Conservation (phyloP, 2,113 vertebrate species). For the Lates calcarifer region DNA sequence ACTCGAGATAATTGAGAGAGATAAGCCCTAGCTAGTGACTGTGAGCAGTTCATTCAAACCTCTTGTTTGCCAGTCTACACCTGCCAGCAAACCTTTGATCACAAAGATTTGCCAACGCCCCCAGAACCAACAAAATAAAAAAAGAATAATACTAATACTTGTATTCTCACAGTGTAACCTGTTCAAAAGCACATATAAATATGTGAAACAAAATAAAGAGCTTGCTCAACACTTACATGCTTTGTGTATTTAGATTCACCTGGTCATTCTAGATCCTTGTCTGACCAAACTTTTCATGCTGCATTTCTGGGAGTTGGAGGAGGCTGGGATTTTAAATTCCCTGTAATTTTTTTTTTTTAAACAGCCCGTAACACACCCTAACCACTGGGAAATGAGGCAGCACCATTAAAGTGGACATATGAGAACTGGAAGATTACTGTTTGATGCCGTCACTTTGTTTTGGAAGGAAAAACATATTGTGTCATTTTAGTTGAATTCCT, state of each 20-base stretch:
- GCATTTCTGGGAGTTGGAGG: constrained; percentile 22
- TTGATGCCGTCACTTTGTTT: constrained; percentile 65
- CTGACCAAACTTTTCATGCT: constrained; percentile 14
- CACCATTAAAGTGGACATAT: constrained; percentile 37
- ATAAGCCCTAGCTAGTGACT: constrained; percentile 10
- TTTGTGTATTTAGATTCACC: constrained; percentile 10
- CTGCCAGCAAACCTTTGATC: constrained; percentile 58
- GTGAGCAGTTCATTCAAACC: constrained; percentile 36
- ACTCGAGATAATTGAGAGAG: constrained; percentile 32
- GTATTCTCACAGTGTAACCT: constrained; percentile 69
- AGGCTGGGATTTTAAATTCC: constrained; percentile 38
- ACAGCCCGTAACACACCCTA: constrained; percentile 53
- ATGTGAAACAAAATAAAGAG: constrained; percentile 69
- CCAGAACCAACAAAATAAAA: constrained; percentile 16
- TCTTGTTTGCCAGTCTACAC: constrained; percentile 40
- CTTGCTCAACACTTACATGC: constrained; percentile 41
- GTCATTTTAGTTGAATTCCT: constrained; percentile 25
- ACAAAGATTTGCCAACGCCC: constrained; percentile 47
- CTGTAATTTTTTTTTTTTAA: constrained; percentile 32
- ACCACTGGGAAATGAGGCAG: constrained; percentile 62
- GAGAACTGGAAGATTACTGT: constrained; percentile 41
- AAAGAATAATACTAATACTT: constrained; percentile 3
- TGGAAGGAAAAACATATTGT: constrained; percentile 24
- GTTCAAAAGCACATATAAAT: constrained; percentile 65
- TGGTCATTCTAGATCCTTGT: neutral